Percentiles rank a stretch among this genome's conserved stretches.
Evolutionary conservation across 2,113 vertebrate genomes (phyloP).

Genomic region (Malurus cyaneus): DNA sequence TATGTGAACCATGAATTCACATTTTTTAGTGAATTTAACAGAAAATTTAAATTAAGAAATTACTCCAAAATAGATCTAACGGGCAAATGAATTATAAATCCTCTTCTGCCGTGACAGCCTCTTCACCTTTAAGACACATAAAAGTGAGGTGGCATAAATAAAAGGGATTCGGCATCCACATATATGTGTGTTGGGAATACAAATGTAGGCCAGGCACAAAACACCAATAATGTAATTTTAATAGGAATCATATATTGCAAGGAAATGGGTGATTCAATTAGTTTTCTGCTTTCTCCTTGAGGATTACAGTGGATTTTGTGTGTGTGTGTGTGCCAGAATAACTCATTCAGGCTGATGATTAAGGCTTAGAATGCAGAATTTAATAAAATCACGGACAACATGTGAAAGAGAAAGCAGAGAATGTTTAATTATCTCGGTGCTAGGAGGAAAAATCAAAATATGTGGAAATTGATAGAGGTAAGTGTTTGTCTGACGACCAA

Average conservation of each 20-base stretch:
- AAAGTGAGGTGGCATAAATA: not conserved
- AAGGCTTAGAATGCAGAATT: not conserved
- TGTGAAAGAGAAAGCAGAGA: not conserved
- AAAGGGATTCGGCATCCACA: not conserved
- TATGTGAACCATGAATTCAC: not conserved
- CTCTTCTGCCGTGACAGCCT: not conserved
- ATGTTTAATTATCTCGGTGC: not conserved
- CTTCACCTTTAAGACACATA: not conserved
- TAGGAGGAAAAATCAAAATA: not conserved
- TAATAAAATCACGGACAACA: not conserved
- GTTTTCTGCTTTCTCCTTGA: not conserved
- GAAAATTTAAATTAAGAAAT: not conserved
- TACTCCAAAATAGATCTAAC: not conserved
- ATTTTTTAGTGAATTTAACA: not conserved
- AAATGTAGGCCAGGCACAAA: not conserved
- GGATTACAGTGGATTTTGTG: not conserved
- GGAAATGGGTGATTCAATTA: not conserved
- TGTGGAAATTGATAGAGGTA: not conserved
- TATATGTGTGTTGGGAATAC: not conserved
- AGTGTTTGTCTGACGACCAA: not conserved
- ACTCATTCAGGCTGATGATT: not conserved
- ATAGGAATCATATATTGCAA: not conserved
- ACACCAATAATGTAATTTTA: not conserved
- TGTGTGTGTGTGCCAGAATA: not conserved
- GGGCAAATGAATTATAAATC: not conserved